Evolutionary conservation across 2,888 invertebrate genomes (phyloP), one percentile per base, ranked within the genome.

Genomic region (Hololepta plana): DNA sequence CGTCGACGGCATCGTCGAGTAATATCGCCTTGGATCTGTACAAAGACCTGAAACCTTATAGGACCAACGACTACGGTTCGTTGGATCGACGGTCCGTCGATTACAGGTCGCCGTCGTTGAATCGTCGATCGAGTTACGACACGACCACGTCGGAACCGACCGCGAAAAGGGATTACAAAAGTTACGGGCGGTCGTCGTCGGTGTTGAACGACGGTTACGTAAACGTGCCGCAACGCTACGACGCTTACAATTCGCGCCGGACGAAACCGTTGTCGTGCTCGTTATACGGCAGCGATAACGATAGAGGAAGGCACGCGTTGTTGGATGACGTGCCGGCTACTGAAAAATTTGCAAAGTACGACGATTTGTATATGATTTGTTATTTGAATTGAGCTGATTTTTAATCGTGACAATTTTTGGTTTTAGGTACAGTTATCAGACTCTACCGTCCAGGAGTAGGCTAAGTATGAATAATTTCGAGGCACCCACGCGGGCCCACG

Each of bases 301-400:
- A 39, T 41, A 32, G 46, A 48, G 31, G 46, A 46, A 35, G 38
- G 37, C 35, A 35, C 41, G 37, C n/a, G n/a, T n/a, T n/a, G n/a
- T 38, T 46, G 42, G 49, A 51, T 45, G 51, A 50, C 31, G 27
- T 20, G n/a, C n/a, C n/a, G n/a, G n/a, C n/a, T 34, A 41, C 50
- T 50, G 51, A 48, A 38, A 49, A 43, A 43, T 44, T 47, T 31
- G 50, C 41, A 51, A 49, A 47, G 54, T 54, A 42, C 45, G 47
- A 40, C n/a, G n/a, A n/a, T n/a, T n/a, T n/a, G n/a, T n/a, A n/a
- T n/a, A n/a, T n/a, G n/a, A n/a, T n/a, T n/a, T n/a, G n/a, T n/a
- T n/a, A n/a, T n/a, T n/a, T n/a, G n/a, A n/a, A n/a, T n/a, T n/a
- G 12, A 23, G n/a, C 23, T 21, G 9, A 15, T 25, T 23, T 9